Percentiles rank a stretch among this genome's conserved stretches.
These are phyloP conservation scores for Drosophila mimica DNA, from an alignment of 2,888 invertebrate species.

Conservation along the genomic window DNA sequence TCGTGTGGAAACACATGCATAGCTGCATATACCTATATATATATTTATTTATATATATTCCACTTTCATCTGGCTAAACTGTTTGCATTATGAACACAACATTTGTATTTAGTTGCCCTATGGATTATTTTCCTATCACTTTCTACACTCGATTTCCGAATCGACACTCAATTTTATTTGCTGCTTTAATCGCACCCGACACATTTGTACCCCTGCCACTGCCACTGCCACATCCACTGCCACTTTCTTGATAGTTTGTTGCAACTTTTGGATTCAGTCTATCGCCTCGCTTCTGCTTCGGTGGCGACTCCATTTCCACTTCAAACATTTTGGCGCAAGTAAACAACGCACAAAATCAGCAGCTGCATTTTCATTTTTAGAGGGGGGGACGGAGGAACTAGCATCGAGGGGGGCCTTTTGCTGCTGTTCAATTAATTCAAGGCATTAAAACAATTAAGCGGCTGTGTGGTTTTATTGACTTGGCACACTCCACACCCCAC, in stretches of 20 bases:
- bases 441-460: slow-evolving; percentile 78
- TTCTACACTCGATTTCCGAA: slow-evolving; percentile 12
- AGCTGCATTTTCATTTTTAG: neutral
- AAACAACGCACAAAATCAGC: slow-evolving; percentile 2
- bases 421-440: slow-evolving; percentile 76
- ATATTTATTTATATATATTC: slow-evolving; percentile 3
- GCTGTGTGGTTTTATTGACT: slow-evolving; percentile 74
- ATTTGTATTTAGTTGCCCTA: slow-evolving; percentile 26
- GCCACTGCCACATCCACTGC: neutral
- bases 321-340: slow-evolving; percentile 42
- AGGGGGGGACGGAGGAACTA: neutral
- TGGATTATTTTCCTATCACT: neutral
- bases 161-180: slow-evolving; percentile 67
- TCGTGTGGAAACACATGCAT: neutral
- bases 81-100: slow-evolving; percentile 44
- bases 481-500: slow-evolving; percentile 51
- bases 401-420: neutral
- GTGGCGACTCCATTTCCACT: slow-evolving; percentile 34
- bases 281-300: slow-evolving; percentile 37
- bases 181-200: slow-evolving; percentile 70
- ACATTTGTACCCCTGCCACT: slow-evolving; percentile 36
- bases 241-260: slow-evolving; percentile 20
- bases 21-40: neutral
- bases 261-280: slow-evolving; percentile 71
- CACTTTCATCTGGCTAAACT: slow-evolving; percentile 55